Evolutionary conservation across 1,140 invertebrate species (phyloP).

Genomic region (Polypedilum pembai): DNA sequence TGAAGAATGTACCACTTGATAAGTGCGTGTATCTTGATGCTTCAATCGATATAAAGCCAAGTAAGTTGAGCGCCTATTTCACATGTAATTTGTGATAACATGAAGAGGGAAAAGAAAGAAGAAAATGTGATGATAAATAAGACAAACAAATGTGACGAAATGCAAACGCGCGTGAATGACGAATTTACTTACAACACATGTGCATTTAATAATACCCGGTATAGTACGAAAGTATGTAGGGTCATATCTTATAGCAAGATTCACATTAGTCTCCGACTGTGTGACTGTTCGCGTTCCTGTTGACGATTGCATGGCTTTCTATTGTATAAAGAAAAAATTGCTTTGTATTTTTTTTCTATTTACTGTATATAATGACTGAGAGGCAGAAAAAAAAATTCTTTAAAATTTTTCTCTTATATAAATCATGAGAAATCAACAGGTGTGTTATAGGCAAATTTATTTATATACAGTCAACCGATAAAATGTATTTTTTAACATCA

Average conservation of each 20-base stretch:
- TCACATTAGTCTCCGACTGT: constrained; percentile 55
- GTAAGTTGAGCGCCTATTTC: constrained; percentile 60
- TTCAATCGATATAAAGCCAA: constrained; percentile 77
- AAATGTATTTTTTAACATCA: too few relatives aligned
- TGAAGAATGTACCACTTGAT: constrained; percentile 60
- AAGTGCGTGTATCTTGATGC: constrained; percentile 46
- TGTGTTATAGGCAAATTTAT: neutral
- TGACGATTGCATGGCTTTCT: constrained; percentile 39
- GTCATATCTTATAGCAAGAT: constrained; percentile 65
- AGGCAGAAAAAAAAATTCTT: too few relatives aligned
- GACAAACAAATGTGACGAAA: too few relatives aligned
- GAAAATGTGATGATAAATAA: too few relatives aligned
- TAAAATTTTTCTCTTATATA: neutral
- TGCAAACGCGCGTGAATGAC: too few relatives aligned
- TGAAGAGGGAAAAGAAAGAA: too few relatives aligned
- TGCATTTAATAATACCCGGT: constrained; percentile 69
- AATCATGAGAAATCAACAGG: neutral
- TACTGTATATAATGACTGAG: too few relatives aligned
- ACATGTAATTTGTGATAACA: constrained; percentile 22
- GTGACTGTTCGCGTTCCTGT: constrained; percentile 62
- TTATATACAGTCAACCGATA: too few relatives aligned
- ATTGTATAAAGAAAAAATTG: neutral
- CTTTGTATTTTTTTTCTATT: too few relatives aligned
- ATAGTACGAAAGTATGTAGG: constrained; percentile 59
- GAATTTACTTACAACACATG: constrained; percentile 62